Evolutionary conservation across 2,797 vertebrate genomes (phyloP).

Genomic region (Austrolebias charrua): DNA sequence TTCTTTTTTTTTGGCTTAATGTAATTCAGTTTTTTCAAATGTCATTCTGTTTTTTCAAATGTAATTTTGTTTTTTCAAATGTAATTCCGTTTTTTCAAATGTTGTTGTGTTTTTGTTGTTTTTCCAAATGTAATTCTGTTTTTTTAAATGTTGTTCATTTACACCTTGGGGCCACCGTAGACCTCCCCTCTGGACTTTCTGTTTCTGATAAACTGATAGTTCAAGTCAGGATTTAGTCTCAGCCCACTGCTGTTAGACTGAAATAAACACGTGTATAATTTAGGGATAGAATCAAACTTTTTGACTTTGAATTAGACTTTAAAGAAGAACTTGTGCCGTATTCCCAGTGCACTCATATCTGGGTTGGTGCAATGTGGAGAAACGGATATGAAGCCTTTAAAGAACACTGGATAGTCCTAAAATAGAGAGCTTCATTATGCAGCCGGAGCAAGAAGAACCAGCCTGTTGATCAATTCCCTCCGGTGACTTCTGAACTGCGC

Average conservation of each 20-base stretch:
- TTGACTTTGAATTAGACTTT: constrained; percentile 67
- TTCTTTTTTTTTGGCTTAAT: too few species aligned
- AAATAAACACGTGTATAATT: constrained; percentile 25
- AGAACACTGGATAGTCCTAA: constrained; percentile 67
- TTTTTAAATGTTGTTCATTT: too few species aligned
- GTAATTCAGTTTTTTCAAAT: too few species aligned
- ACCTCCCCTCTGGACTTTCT: neutral
- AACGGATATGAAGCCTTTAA: constrained; percentile 36
- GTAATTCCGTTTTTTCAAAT: too few species aligned
- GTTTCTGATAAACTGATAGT: constrained; percentile 45
- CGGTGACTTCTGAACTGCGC: constrained; percentile 54
- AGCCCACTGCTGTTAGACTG: constrained; percentile 32
- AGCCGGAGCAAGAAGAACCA: constrained; percentile 42
- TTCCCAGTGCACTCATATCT: constrained; percentile 72
- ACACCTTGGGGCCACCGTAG: too few species aligned
- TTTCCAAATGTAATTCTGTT: too few species aligned
- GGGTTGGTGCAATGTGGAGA: constrained; percentile 63
- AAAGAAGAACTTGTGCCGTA: constrained; percentile 64
- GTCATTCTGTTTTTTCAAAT: too few species aligned
- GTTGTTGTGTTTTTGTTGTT: too few species aligned
- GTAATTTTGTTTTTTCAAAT: too few species aligned
- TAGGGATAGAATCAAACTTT: constrained; percentile 42
- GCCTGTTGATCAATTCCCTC: constrained; percentile 70
- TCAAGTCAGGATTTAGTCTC: constrained; percentile 46
- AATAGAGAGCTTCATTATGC: constrained; percentile 77